Base-by-base conservation (phyloP, 2,797 vertebrate species). In the Sebastes reedi region DNA sequence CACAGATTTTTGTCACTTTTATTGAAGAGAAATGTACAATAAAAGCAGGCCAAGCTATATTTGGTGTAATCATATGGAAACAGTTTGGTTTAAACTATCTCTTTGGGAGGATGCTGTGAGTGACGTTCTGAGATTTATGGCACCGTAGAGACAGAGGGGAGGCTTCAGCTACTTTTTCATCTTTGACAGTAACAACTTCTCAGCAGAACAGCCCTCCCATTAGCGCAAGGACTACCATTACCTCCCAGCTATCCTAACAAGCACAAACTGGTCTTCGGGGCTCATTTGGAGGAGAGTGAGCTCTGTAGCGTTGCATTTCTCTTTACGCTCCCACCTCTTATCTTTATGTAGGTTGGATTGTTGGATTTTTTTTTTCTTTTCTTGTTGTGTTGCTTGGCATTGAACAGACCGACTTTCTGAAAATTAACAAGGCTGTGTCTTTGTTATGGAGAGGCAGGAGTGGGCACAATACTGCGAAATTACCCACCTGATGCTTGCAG, bases 151-250 rank as follows among this genome's bases (percentile, higher is more conserved):
- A 84, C 77, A 62, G 77, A 55, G 25, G 65, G 72, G 74, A 79
- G 79, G 42, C 78, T 80, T 83, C 62, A 42, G 84, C 62, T 82
- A 56, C 86, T 89, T 87, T 83, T 89, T 90, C 84, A 91, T 90
- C 72, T 89, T 76, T 88, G 89, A 86, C 90, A 91, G 75, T 72
- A 80, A 82, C 75, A 87, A 82, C 80, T 84, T 72, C 69, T 90
- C 83, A 72, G 78, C 80, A 69, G 79, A 88, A 67, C 71, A 67
- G 67, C 66, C 72, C 46, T 79, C 73, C 77, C 80, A 87, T 90
- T 88, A 91, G 66, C 24, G 20, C 69, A 71, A 81, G 39, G 46
- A 71, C 86, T 82, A 30, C 73, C 61, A 82, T 86, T 84, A 85
- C 50, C 50, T 75, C 75, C 42, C 67, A 85, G 74, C 72, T 72